Evolutionary conservation across 2,888 invertebrate genomes (phyloP), one percentile per base, ranked within the genome.

Genomic region (Adela reaumurella): DNA sequence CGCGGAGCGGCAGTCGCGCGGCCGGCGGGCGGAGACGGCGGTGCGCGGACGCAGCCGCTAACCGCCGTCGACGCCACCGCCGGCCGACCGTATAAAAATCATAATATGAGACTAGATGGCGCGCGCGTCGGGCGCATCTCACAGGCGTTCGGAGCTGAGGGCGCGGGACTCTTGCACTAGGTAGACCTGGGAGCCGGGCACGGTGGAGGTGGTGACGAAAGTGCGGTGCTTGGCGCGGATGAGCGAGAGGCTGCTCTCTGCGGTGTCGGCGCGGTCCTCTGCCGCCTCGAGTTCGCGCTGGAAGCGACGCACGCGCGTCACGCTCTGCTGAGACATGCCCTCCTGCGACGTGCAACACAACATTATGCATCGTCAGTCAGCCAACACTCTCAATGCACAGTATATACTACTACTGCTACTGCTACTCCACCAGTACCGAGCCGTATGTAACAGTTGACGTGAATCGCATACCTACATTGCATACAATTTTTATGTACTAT

Each of bases 171-270:
- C 92, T 81, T 92, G 91, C 59, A 93, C 92, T 73, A 93, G 84
- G 81, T 92, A 92, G 63, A 93, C 92, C 81, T 91, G 91, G 67
- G 92, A 92, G 64, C 93, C 93, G 74, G 94, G 94, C 63, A 93
- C 90, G 61, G 91, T 87, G 74, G 90, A 92, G 73, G 94, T 93
- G 83, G 94, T 94, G 67, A 95, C 94, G 81, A 95, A 95, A 74
- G 94, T 93, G 83, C 97, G 94, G 84, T 97, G 97, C 85, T 97
- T 97, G 82, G 97, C 94, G 65, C 97, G 90, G 83, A 97, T 95
- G 74, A 97, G 83, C 62, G 90, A 89, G 71, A 97, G 85, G 78
- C 92, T 95, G 84, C 91, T 92, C 81, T 97, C 96, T 61, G 96
- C 96, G 61, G 86, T 86, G 64, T 97, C 96, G 62, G 96, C 96